These are phyloP conservation scores for Gallinago nigripennis DNA, from an alignment of 2,797 vertebrate species.

Conservation along the genomic window DNA sequence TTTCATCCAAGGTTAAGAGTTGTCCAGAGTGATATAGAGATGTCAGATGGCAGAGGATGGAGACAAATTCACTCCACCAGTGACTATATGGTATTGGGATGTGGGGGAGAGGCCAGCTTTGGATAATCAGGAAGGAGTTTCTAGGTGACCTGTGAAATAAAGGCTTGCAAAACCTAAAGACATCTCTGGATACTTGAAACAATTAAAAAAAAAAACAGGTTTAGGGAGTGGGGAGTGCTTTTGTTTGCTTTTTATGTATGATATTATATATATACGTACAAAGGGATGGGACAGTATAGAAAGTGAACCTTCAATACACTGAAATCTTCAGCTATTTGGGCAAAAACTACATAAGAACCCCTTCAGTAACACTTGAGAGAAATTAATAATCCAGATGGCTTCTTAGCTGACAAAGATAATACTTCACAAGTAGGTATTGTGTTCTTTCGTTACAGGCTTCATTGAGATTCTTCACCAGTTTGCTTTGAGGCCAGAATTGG, in stretches of 20 bases:
- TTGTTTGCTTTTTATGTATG: neutral
- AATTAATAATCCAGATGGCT: neutral
- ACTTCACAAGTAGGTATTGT: neutral
- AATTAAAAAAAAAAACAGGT: neutral
- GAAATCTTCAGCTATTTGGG: neutral
- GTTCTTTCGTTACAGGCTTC: neutral
- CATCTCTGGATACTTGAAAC: neutral
- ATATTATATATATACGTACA: too few relatives aligned
- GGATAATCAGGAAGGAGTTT: neutral
- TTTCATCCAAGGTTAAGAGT: neutral
- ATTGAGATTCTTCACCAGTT: neutral
- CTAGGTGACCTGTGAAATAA: neutral
- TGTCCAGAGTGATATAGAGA: neutral
- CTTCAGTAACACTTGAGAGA: neutral
- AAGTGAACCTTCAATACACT: neutral
- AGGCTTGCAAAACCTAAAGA: neutral
- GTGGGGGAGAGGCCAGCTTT: neutral
- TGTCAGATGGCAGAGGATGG: neutral
- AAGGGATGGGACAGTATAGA: neutral
- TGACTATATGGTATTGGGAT: fast-evolving
- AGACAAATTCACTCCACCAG: too few relatives aligned
- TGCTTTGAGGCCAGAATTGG: neutral
- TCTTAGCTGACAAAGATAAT: neutral
- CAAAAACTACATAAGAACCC: neutral
- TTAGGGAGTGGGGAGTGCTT: neutral